Conservation (phyloP, 2,113 vertebrate species). For the Bucco capensis region DNA sequence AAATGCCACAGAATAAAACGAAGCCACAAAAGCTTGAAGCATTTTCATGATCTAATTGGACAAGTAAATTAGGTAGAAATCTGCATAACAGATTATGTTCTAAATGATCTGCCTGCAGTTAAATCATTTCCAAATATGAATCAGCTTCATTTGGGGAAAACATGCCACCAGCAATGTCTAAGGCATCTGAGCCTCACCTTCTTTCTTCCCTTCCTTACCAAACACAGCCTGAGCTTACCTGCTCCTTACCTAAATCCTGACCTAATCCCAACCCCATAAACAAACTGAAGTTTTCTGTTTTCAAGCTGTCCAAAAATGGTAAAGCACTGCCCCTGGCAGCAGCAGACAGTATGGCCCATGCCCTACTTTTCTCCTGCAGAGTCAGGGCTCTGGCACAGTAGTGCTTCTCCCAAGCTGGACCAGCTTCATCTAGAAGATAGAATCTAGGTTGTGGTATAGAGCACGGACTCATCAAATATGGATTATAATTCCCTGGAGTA, state of each 20-base stretch:
- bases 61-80: neutral
- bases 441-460: neutral
- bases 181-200: neutral
- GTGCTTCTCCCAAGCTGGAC: fast-evolving
- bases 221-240: neutral
- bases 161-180: neutral
- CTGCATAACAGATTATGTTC: neutral
- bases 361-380: neutral
- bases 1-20: neutral
- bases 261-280: neutral
- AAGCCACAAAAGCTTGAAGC: neutral
- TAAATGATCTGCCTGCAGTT: slow-evolving; percentile 34
- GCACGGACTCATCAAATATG: neutral
- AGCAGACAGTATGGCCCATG: neutral
- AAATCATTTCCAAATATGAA: slow-evolving; percentile 10
- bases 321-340: neutral
- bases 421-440: neutral
- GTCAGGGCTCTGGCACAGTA: neutral
- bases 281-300: neutral
- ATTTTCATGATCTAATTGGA: neutral
- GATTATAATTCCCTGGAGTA: neutral
- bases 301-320: neutral
- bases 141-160: neutral
- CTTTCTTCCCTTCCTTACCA: neutral
- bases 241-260: neutral